Percentiles rank a stretch among this genome's conserved stretches.
phyloP scores from a whole-genome alignment of 1,140 invertebrate genomes.

The Bombyx mandarina region DNA sequence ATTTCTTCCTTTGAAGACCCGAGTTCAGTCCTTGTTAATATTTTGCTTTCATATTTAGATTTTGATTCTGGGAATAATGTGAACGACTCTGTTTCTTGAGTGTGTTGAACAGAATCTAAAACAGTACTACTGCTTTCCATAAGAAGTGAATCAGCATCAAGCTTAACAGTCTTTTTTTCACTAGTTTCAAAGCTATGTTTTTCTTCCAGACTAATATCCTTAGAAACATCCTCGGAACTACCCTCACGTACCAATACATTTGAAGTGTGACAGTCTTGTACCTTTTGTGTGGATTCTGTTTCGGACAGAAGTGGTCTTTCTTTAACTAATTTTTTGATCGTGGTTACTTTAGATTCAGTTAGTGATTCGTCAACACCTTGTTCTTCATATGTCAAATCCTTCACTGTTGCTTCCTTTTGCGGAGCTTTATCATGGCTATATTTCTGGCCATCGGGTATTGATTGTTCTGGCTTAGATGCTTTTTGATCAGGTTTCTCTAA shows the following conservation, averaged over 20 bases:
- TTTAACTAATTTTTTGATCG: no score
- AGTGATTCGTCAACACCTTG: constrained; percentile 18
- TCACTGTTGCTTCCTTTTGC: constrained; percentile 11
- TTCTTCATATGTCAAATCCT: constrained; percentile 18
- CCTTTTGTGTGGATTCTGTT: no score
- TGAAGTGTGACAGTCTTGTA: no score
- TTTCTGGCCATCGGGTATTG: not conserved
- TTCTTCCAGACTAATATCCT: constrained; percentile 56
- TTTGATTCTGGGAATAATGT: no score
- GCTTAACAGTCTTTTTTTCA: constrained; percentile 38
- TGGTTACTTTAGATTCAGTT: not conserved
- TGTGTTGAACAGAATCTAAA: not conserved
- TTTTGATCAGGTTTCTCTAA: not conserved
- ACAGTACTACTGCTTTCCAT: no score
- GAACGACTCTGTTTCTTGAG: not conserved
- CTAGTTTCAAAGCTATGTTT: constrained; percentile 56
- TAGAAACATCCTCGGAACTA: constrained; percentile 60
- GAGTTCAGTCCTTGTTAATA: constrained; percentile 1
- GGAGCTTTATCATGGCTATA: constrained; percentile 4
- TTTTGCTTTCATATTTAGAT: no score
- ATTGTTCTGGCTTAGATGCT: no score
- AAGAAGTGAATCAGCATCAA: no score
- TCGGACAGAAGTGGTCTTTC: no score
- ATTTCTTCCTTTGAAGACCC: constrained; percentile 28
- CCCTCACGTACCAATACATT: constrained; percentile 21